These are phyloP conservation scores for Cydia strobilella DNA, from an alignment of 1,140 invertebrate species.

Conservation along the genomic window DNA sequence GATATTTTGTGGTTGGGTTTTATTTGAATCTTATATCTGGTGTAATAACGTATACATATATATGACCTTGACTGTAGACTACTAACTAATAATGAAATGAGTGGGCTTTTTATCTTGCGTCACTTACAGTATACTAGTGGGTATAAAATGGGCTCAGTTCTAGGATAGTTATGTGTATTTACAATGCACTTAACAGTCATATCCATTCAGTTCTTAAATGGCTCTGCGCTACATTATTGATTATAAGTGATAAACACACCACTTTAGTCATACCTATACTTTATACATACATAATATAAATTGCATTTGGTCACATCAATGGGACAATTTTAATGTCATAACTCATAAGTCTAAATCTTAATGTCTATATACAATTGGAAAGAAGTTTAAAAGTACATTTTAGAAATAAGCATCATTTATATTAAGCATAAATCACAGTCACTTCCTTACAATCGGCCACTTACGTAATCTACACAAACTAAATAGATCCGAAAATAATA, in stretches of 20 bases:
- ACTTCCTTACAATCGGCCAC: conserved; percentile 61
- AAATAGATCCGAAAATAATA: conserved; percentile 26
- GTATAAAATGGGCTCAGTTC: too few species aligned
- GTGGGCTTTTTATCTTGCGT: too few species aligned
- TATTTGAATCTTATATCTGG: too few species aligned
- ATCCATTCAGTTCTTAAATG: background rate
- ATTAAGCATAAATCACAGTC: conserved; percentile 78
- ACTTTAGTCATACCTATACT: conserved; percentile 38
- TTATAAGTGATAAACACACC: conserved; percentile 39
- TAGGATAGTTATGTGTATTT: background rate
- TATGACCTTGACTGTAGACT: too few species aligned
- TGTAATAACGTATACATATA: too few species aligned
- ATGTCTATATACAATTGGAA: conserved; percentile 67
- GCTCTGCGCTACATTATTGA: background rate
- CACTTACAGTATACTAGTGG: too few species aligned
- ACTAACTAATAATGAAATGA: too few species aligned
- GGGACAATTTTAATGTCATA: conserved; percentile 49
- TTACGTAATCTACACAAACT: conserved; percentile 41
- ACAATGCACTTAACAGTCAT: background rate
- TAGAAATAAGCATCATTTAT: conserved; percentile 74
- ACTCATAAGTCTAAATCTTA: conserved; percentile 55
- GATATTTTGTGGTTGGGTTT: too few species aligned
- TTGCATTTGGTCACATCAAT: conserved; percentile 68
- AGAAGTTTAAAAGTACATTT: conserved; percentile 58
- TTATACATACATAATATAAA: conserved; percentile 49